Conservation (phyloP, 2,888 invertebrate species). For the Mechanitis mazaeus region DNA sequence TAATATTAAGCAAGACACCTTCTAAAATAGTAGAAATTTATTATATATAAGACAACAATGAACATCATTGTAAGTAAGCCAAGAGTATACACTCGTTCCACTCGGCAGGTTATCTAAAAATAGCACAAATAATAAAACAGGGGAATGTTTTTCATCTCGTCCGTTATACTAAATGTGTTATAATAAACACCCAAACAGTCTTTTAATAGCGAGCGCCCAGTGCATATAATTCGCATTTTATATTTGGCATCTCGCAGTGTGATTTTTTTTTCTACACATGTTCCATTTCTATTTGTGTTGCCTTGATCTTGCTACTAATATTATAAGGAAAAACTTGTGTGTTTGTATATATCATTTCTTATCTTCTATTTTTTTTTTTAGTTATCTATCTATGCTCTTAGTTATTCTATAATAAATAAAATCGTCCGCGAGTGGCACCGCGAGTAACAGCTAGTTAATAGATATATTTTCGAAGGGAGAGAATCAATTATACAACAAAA, state of each 20-base stretch:
- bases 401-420: too few species aligned
- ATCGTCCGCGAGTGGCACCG: too few species aligned
- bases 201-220: constrained; percentile 70
- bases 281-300: background rate
- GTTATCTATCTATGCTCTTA: too few species aligned
- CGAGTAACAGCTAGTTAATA: too few species aligned
- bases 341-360: too few species aligned
- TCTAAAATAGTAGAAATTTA: constrained; percentile 11
- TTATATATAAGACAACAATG: constrained; percentile 38
- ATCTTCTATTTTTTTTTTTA: too few species aligned
- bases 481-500: constrained; percentile 32
- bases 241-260: constrained; percentile 56
- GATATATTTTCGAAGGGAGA: too few species aligned
- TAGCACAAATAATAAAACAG: constrained; percentile 74
- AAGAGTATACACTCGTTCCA: constrained; percentile 66
- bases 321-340: too few species aligned
- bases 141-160: constrained; percentile 76
- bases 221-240: constrained; percentile 69
- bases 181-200: constrained; percentile 73
- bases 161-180: constrained; percentile 74
- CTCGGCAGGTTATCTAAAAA: constrained; percentile 72
- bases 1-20: constrained; percentile 29
- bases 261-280: constrained; percentile 59
- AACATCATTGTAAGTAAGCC: constrained; percentile 65
- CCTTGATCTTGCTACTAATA: too few species aligned